These are phyloP conservation scores for Dryoscopus gambensis DNA, from an alignment of 2,113 vertebrate genomes.

Conservation along the genomic window DNA sequence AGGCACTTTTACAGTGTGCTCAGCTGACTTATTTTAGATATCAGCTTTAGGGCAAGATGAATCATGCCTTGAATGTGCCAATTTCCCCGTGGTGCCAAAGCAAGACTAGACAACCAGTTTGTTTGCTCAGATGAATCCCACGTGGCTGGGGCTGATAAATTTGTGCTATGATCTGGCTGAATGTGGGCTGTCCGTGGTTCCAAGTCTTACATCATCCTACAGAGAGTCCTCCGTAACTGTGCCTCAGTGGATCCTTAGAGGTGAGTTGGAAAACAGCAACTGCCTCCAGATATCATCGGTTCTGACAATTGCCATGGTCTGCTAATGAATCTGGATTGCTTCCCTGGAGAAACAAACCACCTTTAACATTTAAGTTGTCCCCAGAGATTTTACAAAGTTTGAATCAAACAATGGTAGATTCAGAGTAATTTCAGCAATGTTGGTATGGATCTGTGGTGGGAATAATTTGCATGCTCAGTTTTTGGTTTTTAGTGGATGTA, in stretches of 20 bases:
- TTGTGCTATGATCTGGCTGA: background rate
- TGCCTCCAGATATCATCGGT: background rate
- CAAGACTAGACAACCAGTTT: conserved; percentile 48
- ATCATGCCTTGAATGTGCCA: conserved; percentile 44
- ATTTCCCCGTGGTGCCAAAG: conserved; percentile 34
- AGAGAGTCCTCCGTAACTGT: background rate
- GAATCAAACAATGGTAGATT: background rate
- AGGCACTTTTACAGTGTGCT: background rate
- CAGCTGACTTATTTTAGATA: conserved; percentile 51
- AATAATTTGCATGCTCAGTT: background rate
- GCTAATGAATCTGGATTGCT: background rate
- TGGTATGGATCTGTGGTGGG: background rate
- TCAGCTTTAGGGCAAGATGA: conserved; percentile 50
- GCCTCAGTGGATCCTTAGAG: background rate
- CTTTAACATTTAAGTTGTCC: background rate
- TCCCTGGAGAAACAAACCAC: background rate
- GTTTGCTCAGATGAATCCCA: conserved; percentile 46
- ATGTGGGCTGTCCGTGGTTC: background rate
- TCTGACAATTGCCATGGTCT: background rate
- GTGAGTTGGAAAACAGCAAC: background rate
- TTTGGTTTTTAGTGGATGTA: background rate
- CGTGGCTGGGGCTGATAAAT: conserved; percentile 14
- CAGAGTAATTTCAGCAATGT: background rate
- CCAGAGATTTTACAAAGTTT: background rate
- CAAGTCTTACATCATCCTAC: background rate